Evolutionary conservation across 2,113 vertebrate genomes (phyloP), one percentile per base, ranked within the genome.

Genomic region (Chamaea fasciata): DNA sequence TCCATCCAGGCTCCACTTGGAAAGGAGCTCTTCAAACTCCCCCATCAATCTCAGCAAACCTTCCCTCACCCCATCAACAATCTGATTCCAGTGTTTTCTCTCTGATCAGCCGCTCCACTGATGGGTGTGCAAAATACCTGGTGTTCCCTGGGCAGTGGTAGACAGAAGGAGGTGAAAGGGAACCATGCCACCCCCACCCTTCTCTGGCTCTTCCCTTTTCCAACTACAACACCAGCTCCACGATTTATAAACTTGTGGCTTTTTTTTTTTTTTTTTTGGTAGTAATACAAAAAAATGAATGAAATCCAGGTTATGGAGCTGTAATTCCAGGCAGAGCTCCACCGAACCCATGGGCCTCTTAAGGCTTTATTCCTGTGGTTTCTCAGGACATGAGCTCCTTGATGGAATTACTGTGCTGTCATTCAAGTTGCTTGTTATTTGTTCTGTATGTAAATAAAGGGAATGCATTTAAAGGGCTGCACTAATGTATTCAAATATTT

Each of bases 401-500:
- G 93, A 95, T 83, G 56, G 94, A 96, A 95, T 83, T 64, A 78
- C 16, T 57, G 55, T 18, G 73, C 87, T 95, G 76, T 91, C 93
- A 95, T 91, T 90, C 94, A 92, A 77, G n/a, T 69, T 62, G 83
- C 90, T 87, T 39, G 55, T 39, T 39, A 93, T 94, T 94, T 78
- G 83, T 95, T 97, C 78, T 93, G 74, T 92, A 96, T 95, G 94
- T 94, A 96, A 96, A 97, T 92, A 67, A 76, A 93, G 88, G 59
- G 28, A 85, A 94, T n/a, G 80, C 65, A 47, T 86, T 95, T 94
- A 92, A 85, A 97, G 62, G 95, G 17, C 89, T 69, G 62, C 71
- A 68, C 90, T 96, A 75, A 95, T 92, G 76, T 94, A 96, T 95
- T 96, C 95, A 94, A 95, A 92, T 97, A 96, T 97, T 96, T 97